Evolutionary conservation across 2,888 invertebrate genomes (phyloP), one percentile per base, ranked within the genome.

Genomic region (Drosophila differens): DNA sequence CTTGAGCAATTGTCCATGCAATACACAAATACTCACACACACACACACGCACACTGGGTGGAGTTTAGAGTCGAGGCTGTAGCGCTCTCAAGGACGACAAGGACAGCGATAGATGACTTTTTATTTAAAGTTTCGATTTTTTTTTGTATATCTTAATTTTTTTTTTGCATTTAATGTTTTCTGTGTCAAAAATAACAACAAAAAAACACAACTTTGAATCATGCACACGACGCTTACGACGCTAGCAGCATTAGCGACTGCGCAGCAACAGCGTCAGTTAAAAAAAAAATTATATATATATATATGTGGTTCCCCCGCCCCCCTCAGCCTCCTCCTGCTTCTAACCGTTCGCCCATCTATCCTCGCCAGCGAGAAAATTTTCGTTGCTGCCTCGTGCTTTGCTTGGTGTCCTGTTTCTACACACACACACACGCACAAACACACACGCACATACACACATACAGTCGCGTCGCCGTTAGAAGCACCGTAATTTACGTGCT

Each of bases 211-310:
- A 68, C 67, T 74, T 81, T 25, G 58, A 63, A 76, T 58, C 52
- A 49, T 61, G 70, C 68, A 73, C 85, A 82, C 76, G 71, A 47
- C n/a, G 41, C 22, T 73, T 82, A 65, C 74, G 66, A 79, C 66
- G 83, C 66, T 64, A 67, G 53, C 81, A 59, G 76, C 70, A 66
- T 70, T 76, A 65, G 88, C 75, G 86, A 77, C 85, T 90, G 89
- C 89, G 90, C 84, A 90, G 81, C 90, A 90, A 79, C 85, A 74
- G 74, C 74, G 74, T 74, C 61, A 71, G 79, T 79, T 70, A 69
- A 79, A 76, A 82, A 65, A 72, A 55, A 35, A 7, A 12, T 25
- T 28, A 28, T 51, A 39, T 47, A 47, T 47, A 47, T 47, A 51
- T 51, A 12, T 30, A 30, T 51, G 28, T 51, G 28, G 47, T 47